Base-by-base conservation (phyloP, 2,113 vertebrate genomes). In the Gallinago paraguaiae region DNA sequence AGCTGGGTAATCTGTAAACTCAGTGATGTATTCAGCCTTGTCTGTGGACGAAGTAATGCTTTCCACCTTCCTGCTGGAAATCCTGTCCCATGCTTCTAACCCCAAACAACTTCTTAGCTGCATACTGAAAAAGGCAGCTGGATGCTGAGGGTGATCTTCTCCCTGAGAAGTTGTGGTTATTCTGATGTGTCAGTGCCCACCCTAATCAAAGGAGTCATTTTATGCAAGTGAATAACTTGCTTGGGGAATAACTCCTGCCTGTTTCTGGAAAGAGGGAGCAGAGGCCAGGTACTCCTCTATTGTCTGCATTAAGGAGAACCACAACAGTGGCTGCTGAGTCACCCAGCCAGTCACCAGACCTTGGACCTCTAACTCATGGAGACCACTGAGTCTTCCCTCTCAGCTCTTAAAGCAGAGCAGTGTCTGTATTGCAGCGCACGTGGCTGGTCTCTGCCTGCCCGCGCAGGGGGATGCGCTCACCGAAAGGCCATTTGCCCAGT, bases 351-450 rank as follows among this genome's bases (percentile, higher is more conserved):
- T 51, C 33, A 15, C 35, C 50, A 69, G 27, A 35, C 48, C 45
- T 51, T 31, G 54, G 13, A 45, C 11, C 45, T 80, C 17, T 61
- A 19, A 30, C 6, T 70, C 2, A 0, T 25, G 24, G 56, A 74
- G 50, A 61, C 2, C 7, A 4, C 7, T 1, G 4, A 33, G 46
- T 46, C 27, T 56, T 54, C 41, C 37, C 13, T 41, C 10, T 8
- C 31, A n/a, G 54, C 43, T 68, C 71, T 67, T 37, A 23, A 37
- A 25, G 9, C 41, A 12, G 46, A 43, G 61, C 25, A 48, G 30
- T 8, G 14, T 11, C 31, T 80, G 16, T 17, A 15, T 50, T 0
- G 0, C 74, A 54, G 30, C 5, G 23, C 8, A 2, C 4, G 3
- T 2, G 3, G 13, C 78, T 79, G 56, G 1, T 70, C 31, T 78